A percentile compares a stretch with the other conserved stretches of the same genome.
phyloP scores from a whole-genome alignment of 2,888 invertebrate genomes.

The Ashinkailepas kermadecensis region DNA sequence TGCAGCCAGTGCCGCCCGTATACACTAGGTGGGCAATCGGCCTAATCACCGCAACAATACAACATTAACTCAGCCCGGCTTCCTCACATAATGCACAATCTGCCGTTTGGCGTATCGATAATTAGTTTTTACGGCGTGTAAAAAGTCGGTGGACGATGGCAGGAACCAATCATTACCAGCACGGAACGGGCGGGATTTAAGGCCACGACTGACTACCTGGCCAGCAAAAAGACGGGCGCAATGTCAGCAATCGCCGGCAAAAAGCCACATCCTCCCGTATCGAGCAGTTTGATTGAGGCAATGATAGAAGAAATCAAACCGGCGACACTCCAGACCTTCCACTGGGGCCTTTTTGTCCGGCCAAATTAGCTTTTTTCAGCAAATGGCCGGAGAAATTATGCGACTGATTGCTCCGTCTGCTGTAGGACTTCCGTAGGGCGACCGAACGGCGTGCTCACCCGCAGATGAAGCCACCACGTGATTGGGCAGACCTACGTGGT shows the following conservation, averaged over 20 bases:
- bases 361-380: slow-evolving; percentile 7
- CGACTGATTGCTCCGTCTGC: background rate
- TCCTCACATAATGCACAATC: background rate
- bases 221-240: background rate
- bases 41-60: background rate
- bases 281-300: slow-evolving; percentile 20
- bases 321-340: background rate
- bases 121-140: background rate
- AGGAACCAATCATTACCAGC: slow-evolving; percentile 3
- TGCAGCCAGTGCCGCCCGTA: background rate
- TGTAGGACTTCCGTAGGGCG: slow-evolving; percentile 9
- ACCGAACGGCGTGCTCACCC: too few species aligned
- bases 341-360: background rate
- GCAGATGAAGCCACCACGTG: too few species aligned
- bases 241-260: background rate
- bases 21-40: background rate
- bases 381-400: background rate
- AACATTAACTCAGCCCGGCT: background rate
- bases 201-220: background rate
- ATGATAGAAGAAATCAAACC: background rate
- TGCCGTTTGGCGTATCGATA: background rate
- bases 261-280: slow-evolving; percentile 5
- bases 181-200: background rate
- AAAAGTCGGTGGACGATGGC: background rate
- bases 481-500: too few species aligned